These are phyloP conservation scores for Rhopilema esculentum DNA, from an alignment of 30 jellyfish, hydroid and myxozoan species.

Conservation along the genomic window DNA sequence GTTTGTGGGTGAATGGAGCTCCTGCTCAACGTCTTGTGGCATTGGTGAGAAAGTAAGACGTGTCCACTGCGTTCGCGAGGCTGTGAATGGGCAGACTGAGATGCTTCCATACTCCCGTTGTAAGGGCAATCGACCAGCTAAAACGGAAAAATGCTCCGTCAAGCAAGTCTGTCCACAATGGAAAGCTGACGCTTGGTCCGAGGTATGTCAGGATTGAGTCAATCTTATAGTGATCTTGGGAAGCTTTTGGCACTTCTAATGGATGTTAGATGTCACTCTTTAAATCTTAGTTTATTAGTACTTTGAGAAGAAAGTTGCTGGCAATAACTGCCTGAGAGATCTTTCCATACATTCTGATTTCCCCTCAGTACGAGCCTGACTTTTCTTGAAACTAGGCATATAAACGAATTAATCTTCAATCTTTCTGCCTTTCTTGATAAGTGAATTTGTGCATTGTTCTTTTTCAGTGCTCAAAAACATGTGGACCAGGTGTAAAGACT, in stretches of 20 bases:
- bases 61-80: conserved; percentile 83
- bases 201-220: conserved; percentile 43
- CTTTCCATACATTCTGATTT: neutral
- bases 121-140: conserved; percentile 67
- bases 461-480: conserved; percentile 80
- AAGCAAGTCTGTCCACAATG: conserved; percentile 78
- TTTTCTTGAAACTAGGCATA: too few relatives aligned
- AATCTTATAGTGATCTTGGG: neutral
- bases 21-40: conserved; percentile 92
- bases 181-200: conserved; percentile 78
- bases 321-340: neutral
- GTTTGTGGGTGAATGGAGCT: conserved; percentile 95
- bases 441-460: neutral
- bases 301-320: too few relatives aligned
- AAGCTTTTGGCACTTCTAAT: too few relatives aligned
- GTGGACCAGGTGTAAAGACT: conserved; percentile 84
- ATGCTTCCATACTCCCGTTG: conserved; percentile 72
- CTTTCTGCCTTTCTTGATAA: neutral
- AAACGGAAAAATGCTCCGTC: conserved; percentile 55
- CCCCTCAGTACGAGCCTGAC: too few relatives aligned
- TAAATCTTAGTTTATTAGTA: too few relatives aligned
- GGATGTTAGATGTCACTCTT: too few relatives aligned
- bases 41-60: conserved; percentile 84
- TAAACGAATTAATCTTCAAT: too few relatives aligned
- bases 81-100: conserved; percentile 64